Percentiles rank a stretch among this genome's conserved stretches.
Evolutionary conservation across 1,140 invertebrate genomes (phyloP).

Genomic region (Diorhabda sublineata): DNA sequence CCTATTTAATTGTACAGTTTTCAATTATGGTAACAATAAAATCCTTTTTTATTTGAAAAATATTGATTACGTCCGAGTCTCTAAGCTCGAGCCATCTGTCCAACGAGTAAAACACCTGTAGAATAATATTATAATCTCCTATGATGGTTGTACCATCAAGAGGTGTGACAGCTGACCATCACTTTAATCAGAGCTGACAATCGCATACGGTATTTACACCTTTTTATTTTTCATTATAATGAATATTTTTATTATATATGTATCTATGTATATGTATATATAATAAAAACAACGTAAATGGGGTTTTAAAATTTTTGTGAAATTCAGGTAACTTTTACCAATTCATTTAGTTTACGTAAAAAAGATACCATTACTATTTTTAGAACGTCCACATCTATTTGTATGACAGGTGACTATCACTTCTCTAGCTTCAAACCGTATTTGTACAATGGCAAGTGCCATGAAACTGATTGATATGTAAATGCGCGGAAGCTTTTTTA

Average conservation of each 20-base stretch:
- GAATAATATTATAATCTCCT: neutral
- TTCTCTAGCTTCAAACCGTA: no score
- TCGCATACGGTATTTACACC: neutral
- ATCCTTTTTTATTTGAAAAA: neutral
- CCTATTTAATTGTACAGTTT: neutral
- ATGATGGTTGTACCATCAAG: neutral
- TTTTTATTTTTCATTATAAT: neutral
- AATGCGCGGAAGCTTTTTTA: no score
- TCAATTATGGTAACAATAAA: neutral
- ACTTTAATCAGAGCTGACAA: neutral
- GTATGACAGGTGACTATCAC: no score
- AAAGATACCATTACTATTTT: no score
- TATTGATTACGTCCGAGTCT: neutral
- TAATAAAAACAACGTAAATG: neutral
- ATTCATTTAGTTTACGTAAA: no score
- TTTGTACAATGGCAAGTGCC: no score
- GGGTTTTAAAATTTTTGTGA: neutral
- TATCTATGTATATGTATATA: no score
- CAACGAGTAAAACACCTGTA: neutral
- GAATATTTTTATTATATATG: neutral
- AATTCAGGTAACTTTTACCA: neutral
- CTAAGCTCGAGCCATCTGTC: neutral
- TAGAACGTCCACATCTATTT: no score
- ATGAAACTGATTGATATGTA: no score
- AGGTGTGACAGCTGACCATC: constrained; percentile 4